phyloP scores from a whole-genome alignment of 2,888 invertebrate genomes.

The Pelosia muscerda region DNA sequence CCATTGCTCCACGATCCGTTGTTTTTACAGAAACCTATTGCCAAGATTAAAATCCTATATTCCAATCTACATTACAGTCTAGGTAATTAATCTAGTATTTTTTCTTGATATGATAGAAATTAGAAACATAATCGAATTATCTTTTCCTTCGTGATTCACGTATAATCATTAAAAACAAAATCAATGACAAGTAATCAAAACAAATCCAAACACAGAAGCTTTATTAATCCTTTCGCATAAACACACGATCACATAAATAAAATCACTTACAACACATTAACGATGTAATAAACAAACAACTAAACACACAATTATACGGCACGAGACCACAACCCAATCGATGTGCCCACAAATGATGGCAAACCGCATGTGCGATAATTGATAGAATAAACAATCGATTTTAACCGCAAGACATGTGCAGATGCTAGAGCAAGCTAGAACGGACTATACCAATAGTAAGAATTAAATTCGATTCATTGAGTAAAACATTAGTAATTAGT shows the following conservation, averaged over 20 bases:
- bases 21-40: not conserved
- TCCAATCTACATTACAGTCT: not conserved
- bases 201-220: constrained; percentile 11
- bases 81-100: not conserved
- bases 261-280: constrained; percentile 35
- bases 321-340: constrained; percentile 23
- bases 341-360: constrained; percentile 25
- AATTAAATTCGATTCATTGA: not conserved
- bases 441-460: not conserved
- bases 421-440: not conserved
- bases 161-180: not conserved
- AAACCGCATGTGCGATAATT: constrained; percentile 43
- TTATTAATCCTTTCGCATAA: constrained; percentile 15
- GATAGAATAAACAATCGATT: constrained; percentile 34
- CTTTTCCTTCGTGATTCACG: not conserved
- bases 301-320: constrained; percentile 33
- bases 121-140: not conserved
- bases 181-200: constrained; percentile 9
- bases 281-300: constrained; percentile 39
- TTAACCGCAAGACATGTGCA: constrained; percentile 21
- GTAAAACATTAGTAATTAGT: not conserved
- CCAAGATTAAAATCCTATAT: not conserved
- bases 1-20: not conserved
- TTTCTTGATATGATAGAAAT: no score
- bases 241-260: constrained; percentile 37